Percentiles rank a stretch among this genome's conserved stretches.
Evolutionary conservation across 2,113 vertebrate species (phyloP).

Genomic region (Sitta europaea): DNA sequence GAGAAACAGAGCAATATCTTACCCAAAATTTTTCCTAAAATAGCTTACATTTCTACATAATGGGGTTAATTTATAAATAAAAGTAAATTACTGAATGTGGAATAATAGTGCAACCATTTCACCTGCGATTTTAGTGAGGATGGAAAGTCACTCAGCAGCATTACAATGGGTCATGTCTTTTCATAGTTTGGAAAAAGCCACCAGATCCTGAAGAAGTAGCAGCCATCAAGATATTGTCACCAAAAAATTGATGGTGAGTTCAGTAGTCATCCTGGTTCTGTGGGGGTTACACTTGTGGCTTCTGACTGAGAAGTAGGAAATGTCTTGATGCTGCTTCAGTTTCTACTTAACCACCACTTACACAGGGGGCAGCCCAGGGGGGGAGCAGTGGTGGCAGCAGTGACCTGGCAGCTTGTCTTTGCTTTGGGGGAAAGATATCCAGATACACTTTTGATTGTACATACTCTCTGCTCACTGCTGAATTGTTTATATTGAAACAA

Average conservation of each 20-base stretch:
- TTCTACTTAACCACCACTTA: background rate
- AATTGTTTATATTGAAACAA: background rate
- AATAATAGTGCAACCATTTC: background rate
- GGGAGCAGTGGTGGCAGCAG: background rate
- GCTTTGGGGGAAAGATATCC: background rate
- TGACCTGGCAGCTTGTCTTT: background rate
- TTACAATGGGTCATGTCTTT: background rate
- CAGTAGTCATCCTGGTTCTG: background rate
- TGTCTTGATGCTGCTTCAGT: background rate
- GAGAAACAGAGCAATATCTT: background rate
- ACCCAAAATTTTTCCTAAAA: background rate
- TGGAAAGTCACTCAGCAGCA: background rate
- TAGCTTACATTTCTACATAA: background rate
- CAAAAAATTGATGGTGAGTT: background rate
- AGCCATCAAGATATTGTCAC: background rate
- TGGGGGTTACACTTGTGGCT: background rate
- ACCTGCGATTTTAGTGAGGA: background rate
- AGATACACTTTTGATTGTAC: background rate
- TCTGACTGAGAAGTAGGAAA: background rate
- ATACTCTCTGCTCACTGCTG: background rate
- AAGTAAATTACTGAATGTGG: background rate
- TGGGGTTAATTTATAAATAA: background rate
- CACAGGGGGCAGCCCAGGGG: accelerated
- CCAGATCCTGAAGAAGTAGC: background rate
- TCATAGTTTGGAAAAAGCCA: background rate